A percentile compares a stretch with the other conserved stretches of the same genome.
These are phyloP conservation scores for Ornithoptera priamus DNA, from an alignment of 2,888 invertebrate genomes.

Conservation along the genomic window DNA sequence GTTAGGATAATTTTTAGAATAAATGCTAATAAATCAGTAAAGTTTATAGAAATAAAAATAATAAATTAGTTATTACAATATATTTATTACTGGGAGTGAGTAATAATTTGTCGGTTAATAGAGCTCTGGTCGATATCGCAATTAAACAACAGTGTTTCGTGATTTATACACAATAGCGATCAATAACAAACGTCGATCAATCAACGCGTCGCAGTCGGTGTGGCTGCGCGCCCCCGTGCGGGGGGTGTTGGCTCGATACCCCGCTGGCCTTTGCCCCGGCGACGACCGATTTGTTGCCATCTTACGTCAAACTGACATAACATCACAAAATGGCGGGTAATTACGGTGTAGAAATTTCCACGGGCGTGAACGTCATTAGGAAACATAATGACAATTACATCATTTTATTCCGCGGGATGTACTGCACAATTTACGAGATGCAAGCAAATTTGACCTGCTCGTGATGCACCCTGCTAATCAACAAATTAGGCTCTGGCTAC, in stretches of 20 bases:
- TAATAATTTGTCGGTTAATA: background rate
- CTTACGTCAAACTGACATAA: slow-evolving; percentile 21
- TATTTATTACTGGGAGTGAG: background rate
- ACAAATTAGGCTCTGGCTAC: too few relatives aligned
- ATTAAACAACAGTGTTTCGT: slow-evolving; percentile 19
- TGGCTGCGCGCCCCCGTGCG: slow-evolving; percentile 19
- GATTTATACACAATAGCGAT: slow-evolving; percentile 16
- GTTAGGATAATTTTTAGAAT: too few relatives aligned
- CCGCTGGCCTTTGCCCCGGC: slow-evolving; percentile 23
- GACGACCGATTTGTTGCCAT: slow-evolving; percentile 9
- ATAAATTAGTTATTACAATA: too few relatives aligned
- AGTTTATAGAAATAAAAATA: too few relatives aligned
- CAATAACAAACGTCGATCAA: slow-evolving; percentile 17
- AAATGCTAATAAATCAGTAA: too few relatives aligned
- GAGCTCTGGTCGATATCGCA: background rate
- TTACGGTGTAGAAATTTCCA: slow-evolving; percentile 9
- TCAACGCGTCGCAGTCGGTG: slow-evolving; percentile 4
- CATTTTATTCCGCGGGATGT: too few relatives aligned
- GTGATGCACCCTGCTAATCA: too few relatives aligned
- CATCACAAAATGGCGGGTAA: slow-evolving; percentile 9
- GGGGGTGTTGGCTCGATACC: slow-evolving; percentile 29
- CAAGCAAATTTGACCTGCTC: too few relatives aligned
- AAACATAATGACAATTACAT: background rate
- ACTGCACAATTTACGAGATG: too few relatives aligned
- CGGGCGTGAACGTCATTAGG: background rate